Base-by-base conservation (phyloP, 2,888 invertebrate genomes). In the Patella depressa region DNA sequence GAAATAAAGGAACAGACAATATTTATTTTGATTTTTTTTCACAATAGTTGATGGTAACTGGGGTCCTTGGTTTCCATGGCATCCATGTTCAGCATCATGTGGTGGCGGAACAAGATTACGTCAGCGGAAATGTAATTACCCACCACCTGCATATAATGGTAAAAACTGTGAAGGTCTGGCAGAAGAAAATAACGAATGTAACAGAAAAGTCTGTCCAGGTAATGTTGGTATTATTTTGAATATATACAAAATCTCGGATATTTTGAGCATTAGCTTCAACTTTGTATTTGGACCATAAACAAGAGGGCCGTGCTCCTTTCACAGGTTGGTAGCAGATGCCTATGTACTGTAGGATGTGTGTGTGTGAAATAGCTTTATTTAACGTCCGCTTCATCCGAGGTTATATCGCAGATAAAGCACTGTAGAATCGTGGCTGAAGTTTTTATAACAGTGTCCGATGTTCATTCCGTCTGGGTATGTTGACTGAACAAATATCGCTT, bases 41-140 rank as follows among this genome's bases (percentile, higher is more conserved):
- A 0, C 81, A 81, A 3, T 53, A 89, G 89, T 88, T 55, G 86
- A 88, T 73, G 89, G 89, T 15, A 87, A 86, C 72, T 89, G 89
- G 89, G 88, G 88, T 1, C 85, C 86, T 0, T 89, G 89, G 89
- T 85, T 84, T 78, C 84, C 86, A 0, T 89, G 89, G 89, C 81
- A 85, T 45, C 75, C 81, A 3, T 89, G 88, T 77, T 82, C 87
- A 0, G 77, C 73, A 19, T 81, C 86, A 0, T 89, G 89, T 80
- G 85, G 80, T 24, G 85, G 86, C 0, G 89, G 89, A 1, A 82
- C 77, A 7, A 81, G 85, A 12, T 76, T 78, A 24, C 78, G 89
- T n/a, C 81, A 82, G 53, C 80, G 88, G n/a, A 83, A 82, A 54
- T 89, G 89, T 81, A 88, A 88, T 81, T 86, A 85, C 74, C 89